Conservation (phyloP, 2,888 invertebrate genomes). For the Drosophila robusta region DNA sequence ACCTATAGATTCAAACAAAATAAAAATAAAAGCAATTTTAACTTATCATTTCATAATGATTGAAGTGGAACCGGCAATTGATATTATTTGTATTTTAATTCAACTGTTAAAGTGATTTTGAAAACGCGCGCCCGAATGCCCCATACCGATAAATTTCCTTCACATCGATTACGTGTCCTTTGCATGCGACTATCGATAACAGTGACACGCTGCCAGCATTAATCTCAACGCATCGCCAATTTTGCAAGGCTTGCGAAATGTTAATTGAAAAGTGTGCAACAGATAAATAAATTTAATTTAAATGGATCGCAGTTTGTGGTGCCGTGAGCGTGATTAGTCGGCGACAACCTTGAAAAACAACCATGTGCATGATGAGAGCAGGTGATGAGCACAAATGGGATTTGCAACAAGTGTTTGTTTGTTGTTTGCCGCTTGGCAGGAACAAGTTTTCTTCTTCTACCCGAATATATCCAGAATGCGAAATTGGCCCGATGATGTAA, state of each 20-base stretch:
- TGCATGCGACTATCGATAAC: slow-evolving; percentile 25
- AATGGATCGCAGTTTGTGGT: slow-evolving; percentile 45
- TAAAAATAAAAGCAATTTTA: slow-evolving; percentile 50
- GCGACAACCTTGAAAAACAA: slow-evolving; percentile 53
- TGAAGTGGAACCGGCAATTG: slow-evolving; percentile 43
- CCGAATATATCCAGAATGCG: slow-evolving; percentile 47
- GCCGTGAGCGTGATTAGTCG: slow-evolving; percentile 45
- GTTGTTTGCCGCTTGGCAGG: slow-evolving; percentile 43
- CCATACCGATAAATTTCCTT: slow-evolving; percentile 1
- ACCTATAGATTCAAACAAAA: slow-evolving; percentile 57
- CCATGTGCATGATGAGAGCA: slow-evolving; percentile 47
- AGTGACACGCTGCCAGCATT: neutral
- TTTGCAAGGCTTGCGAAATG: slow-evolving; percentile 27
- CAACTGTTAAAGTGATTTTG: slow-evolving; percentile 5
- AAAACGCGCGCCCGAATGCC: slow-evolving; percentile 15
- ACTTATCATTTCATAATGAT: slow-evolving; percentile 42
- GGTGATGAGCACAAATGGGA: slow-evolving; percentile 47
- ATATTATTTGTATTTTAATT: slow-evolving; percentile 13
- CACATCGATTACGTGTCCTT: slow-evolving; percentile 32
- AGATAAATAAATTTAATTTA: slow-evolving; percentile 48
- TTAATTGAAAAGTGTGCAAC: slow-evolving; percentile 22
- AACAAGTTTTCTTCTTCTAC: slow-evolving; percentile 50
- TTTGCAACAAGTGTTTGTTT: slow-evolving; percentile 65
- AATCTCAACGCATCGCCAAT: slow-evolving; percentile 11
- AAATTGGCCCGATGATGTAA: slow-evolving; percentile 67